Evolutionary conservation across 1,140 invertebrate species (phyloP), one percentile per base, ranked within the genome.

Genomic region (Campoletis sonorensis): DNA sequence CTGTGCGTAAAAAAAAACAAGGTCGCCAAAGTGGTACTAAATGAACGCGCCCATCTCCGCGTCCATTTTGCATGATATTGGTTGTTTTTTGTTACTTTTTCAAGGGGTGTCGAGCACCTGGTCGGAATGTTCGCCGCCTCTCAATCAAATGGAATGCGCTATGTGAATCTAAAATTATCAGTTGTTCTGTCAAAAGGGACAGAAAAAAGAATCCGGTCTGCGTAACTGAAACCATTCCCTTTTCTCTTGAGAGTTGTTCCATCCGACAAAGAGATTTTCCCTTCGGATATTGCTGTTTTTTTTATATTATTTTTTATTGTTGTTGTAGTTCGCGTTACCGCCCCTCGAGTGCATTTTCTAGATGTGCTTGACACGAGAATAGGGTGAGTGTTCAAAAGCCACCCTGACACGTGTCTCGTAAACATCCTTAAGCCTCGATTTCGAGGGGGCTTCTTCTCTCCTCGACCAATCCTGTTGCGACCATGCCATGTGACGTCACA

Each of bases 401-500:
- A 45, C 40, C 40, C 40, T 11, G 40, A 45, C 40, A 45, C 40
- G 40, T 45, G 40, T 10, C 40, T 45, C 7, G 8, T 13, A 45
- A 45, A 45, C 40, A 45, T 13, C 40, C 40, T 45, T 45, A 10
- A 45, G 40, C 40, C 11, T 45, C 40, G 11, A 45, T 45, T 45
- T 45, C 54, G 11, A 23, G 21, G 79, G 81, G 81, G 54, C 11
- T 45, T 45, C 40, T 45, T 45, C 8, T 81, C 64, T 51, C 78
- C 58, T 81, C 80, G 82, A 84, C 90, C 90, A 91, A 90, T 91
- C 87, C 13, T 78, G 80, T 76, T 67, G 13, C 78, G 85, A 84
- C 87, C 86, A 89, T 89, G 89, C 90, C 89, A 88, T 85, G 77
- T 89, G 88, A 91, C 89, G 85, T 89, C 87, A 89, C 27, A 37